A percentile compares a stretch with the other conserved stretches of the same genome.
These are phyloP conservation scores for Dryomyza anilis DNA, from an alignment of 2,888 invertebrate genomes.

Conservation along the genomic window DNA sequence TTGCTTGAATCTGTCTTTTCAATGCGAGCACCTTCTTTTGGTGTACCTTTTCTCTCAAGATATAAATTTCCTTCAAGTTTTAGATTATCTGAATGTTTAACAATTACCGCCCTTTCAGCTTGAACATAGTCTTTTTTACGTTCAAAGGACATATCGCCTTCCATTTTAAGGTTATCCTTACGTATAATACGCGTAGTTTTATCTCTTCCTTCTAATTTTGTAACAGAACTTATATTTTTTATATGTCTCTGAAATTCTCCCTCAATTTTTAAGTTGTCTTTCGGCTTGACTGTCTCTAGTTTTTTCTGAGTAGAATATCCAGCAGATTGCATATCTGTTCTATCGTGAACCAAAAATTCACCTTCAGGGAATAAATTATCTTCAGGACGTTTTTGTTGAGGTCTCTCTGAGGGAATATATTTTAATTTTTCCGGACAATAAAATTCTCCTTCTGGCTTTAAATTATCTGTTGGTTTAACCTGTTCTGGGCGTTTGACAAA, in stretches of 20 bases:
- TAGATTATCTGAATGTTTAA: slow-evolving; percentile 65
- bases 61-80: slow-evolving; percentile 66
- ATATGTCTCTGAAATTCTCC: slow-evolving; percentile 64
- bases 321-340: slow-evolving; percentile 55
- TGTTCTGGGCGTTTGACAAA: slow-evolving; percentile 63
- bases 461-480: slow-evolving; percentile 63
- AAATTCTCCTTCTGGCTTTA: slow-evolving; percentile 67
- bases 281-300: slow-evolving; percentile 63
- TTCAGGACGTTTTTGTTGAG: slow-evolving; percentile 60
- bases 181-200: too few relatives aligned
- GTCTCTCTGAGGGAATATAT: slow-evolving; percentile 62
- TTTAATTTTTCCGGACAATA: slow-evolving; percentile 58
- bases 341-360: slow-evolving; percentile 57
- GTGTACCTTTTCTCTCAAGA: too few relatives aligned
- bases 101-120: slow-evolving; percentile 53
- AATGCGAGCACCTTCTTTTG: too few relatives aligned
- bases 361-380: slow-evolving; percentile 67
- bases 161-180: too few relatives aligned
- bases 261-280: slow-evolving; percentile 61
- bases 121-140: too few relatives aligned
- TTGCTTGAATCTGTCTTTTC: too few relatives aligned
- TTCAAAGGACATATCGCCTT: too few relatives aligned
- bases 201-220: too few relatives aligned
- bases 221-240: not conserved
- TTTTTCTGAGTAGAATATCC: slow-evolving; percentile 63